Percentiles rank a stretch among this genome's conserved stretches.
Evolutionary conservation across 2,888 invertebrate species (phyloP).

Genomic region (Macaria notata): DNA sequence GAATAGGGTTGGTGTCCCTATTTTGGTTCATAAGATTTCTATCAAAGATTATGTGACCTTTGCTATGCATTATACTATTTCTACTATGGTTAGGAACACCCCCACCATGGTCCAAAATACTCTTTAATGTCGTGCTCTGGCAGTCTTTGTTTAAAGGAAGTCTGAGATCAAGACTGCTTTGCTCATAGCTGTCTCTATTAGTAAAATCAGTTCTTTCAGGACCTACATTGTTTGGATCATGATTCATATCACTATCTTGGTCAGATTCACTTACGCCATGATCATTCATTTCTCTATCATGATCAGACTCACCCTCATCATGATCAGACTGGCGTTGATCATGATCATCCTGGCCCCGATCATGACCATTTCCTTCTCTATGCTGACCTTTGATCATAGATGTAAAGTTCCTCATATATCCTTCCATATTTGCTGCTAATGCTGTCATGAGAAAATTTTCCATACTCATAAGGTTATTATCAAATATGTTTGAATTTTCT

Average conservation of each 20-base stretch:
- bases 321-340: neutral
- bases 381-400: constrained; percentile 40
- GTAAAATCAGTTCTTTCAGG: neutral
- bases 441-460: constrained; percentile 65
- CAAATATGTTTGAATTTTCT: constrained; percentile 41
- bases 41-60: neutral
- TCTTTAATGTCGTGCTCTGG: constrained; percentile 1
- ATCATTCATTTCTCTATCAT: constrained; percentile 1
- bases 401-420: constrained; percentile 53
- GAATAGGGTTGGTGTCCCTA: neutral
- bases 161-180: constrained; percentile 2
- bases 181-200: neutral
- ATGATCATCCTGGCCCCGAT: constrained; percentile 1
- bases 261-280: neutral
- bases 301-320: neutral
- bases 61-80: too few species aligned
- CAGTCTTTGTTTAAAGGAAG: constrained; percentile 1
- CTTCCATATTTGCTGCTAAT: constrained; percentile 60
- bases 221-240: neutral
- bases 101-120: neutral
- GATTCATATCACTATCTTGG: neutral
- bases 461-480: constrained; percentile 41
- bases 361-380: constrained; percentile 4
- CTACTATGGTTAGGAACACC: neutral
- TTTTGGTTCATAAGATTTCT: neutral